Evolutionary conservation across 53 echinoderm and acorn worm genomes (phyloP).

Genomic region (Luidia sarsii): DNA sequence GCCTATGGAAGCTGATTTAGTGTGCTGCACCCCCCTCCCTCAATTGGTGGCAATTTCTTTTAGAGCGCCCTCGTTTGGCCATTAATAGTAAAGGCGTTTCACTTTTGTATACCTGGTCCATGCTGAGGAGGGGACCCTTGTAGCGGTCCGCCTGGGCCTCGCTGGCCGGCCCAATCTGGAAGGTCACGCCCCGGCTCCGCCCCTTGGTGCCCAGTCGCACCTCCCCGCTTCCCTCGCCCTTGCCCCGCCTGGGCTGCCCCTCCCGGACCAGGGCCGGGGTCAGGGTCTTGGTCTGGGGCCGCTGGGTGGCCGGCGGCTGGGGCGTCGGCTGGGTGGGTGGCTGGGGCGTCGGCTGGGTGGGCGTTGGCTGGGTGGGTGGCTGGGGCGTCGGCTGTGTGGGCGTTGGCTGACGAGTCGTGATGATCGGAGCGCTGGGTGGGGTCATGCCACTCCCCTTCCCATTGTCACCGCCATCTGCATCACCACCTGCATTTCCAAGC

Average conservation of each 20-base stretch:
- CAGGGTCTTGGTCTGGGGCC: conserved; percentile 18
- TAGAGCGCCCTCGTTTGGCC: too few species aligned
- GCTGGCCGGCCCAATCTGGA: conserved; percentile 80
- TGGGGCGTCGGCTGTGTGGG: conserved; percentile 71
- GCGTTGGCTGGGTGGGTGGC: conserved; percentile 43
- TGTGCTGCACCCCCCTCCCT: neutral
- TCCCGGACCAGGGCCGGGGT: conserved; percentile 58
- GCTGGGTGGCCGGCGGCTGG: conserved; percentile 58
- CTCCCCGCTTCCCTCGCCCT: conserved; percentile 27
- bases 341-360: conserved; percentile 67
- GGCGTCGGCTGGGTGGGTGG: conserved; percentile 54
- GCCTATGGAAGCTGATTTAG: neutral
- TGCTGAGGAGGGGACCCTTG: conserved; percentile 73
- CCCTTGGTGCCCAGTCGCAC: conserved; percentile 46
- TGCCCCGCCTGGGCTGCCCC: conserved; percentile 28
- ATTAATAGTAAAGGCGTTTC: too few species aligned
- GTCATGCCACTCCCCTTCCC: too few species aligned
- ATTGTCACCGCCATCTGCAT: too few species aligned
- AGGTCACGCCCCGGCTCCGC: conserved; percentile 78
- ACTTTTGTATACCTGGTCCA: conserved; percentile 82
- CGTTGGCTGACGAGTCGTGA: too few species aligned
- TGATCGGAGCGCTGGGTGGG: too few species aligned
- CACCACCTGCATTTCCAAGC: too few species aligned
- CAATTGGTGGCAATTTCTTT: too few species aligned
- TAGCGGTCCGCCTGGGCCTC: conserved; percentile 53